Conservation (phyloP, 2,797 vertebrate genomes). For the Periophthalmus magnuspinnatus region DNA sequence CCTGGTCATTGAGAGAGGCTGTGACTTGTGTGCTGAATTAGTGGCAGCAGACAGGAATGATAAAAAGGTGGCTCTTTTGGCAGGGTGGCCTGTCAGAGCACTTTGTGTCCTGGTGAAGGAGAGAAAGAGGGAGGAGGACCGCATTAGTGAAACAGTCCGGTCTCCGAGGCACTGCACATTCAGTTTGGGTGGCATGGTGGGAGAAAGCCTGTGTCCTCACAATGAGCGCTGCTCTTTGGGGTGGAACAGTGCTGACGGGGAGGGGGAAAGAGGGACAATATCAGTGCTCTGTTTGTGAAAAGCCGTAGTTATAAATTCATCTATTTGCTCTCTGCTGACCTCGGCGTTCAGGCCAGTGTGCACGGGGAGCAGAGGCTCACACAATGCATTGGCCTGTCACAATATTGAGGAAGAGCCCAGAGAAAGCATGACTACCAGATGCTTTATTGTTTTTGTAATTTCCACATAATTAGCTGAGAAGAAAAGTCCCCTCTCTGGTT, state of each 20-base stretch:
- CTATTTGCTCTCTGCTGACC: constrained; percentile 98
- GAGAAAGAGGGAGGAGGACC: constrained; percentile 39
- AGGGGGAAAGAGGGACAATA: constrained; percentile 78
- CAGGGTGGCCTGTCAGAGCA: constrained; percentile 45
- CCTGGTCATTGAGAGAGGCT: constrained; percentile 38
- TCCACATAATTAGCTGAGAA: constrained; percentile 99
- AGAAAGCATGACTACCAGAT: constrained; percentile 97
- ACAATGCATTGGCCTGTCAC: constrained; percentile 97
- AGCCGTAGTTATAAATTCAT: constrained; percentile 99
- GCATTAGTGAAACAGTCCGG: constrained; percentile 39
- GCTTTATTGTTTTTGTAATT: constrained; percentile 98
- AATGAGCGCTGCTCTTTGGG: constrained; percentile 84
- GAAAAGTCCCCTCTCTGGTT: constrained; percentile 90
- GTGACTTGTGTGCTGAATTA: constrained; percentile 31
- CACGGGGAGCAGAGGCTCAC: constrained; percentile 83
- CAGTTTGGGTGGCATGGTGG: constrained; percentile 77
- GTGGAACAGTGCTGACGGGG: constrained; percentile 77
- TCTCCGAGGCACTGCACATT: constrained; percentile 18
- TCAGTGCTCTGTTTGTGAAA: constrained; percentile 78
- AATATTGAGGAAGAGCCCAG: constrained; percentile 90
- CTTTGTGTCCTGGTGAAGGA: constrained; percentile 29
- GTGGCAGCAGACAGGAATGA: constrained; percentile 35
- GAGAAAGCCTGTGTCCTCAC: constrained; percentile 63
- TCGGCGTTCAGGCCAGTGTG: constrained; percentile 83
- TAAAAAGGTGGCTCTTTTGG: constrained; percentile 29